Evolutionary conservation across 2,113 vertebrate genomes (phyloP).

Genomic region (Myanophis thanlyinensis): DNA sequence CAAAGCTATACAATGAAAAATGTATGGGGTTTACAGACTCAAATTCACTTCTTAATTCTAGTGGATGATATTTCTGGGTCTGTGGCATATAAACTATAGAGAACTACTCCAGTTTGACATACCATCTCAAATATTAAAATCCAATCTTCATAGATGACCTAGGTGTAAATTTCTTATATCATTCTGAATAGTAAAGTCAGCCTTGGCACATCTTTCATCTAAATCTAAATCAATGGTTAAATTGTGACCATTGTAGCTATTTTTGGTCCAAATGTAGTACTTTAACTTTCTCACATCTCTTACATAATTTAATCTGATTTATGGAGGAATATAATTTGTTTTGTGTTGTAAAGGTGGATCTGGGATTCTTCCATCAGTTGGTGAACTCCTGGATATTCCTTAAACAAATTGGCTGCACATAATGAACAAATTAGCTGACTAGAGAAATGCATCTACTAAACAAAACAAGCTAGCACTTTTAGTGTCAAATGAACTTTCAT

Average conservation of each 20-base stretch:
- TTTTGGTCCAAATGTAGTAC: background rate
- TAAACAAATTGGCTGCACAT: background rate
- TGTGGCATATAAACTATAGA: background rate
- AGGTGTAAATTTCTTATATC: no score
- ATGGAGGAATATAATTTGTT: background rate
- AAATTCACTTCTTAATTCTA: background rate
- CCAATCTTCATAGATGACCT: background rate
- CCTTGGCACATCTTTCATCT: background rate
- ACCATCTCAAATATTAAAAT: background rate
- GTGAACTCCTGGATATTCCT: background rate
- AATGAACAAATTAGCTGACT: background rate
- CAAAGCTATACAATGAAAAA: background rate
- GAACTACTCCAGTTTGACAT: background rate
- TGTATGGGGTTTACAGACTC: background rate
- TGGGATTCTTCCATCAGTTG: background rate
- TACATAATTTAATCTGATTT: background rate
- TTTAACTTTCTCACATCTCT: background rate
- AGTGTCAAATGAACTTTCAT: background rate
- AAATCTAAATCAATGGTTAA: background rate
- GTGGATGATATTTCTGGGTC: background rate
- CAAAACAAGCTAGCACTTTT: background rate
- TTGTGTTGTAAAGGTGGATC: background rate
- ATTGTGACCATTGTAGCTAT: background rate
- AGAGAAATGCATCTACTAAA: background rate
- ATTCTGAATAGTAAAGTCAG: background rate